Percentiles rank a stretch among this genome's conserved stretches.
phyloP scores from a whole-genome alignment of 1,140 invertebrate genomes.

The Rhyacophila brunnea region DNA sequence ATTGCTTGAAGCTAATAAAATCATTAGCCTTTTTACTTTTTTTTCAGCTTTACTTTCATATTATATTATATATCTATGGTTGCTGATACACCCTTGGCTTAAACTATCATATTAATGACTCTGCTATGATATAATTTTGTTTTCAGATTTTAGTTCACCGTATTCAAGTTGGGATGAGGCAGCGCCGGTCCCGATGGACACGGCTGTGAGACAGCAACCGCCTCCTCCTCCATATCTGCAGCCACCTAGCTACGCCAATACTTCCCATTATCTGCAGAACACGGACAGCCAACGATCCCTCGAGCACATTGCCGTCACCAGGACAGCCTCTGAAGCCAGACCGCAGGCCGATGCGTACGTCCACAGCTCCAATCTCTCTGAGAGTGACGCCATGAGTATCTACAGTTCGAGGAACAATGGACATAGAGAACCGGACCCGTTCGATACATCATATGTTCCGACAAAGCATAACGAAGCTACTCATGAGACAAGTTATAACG shows the following conservation, averaged over 20 bases:
- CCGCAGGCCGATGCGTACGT: not conserved
- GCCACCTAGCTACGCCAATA: slow-evolving; percentile 33
- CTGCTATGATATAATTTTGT: slow-evolving; percentile 6
- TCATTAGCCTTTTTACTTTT: too few species aligned
- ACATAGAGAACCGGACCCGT: slow-evolving; percentile 25
- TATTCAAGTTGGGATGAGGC: slow-evolving; percentile 24
- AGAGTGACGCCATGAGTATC: too few species aligned
- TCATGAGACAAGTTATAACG: too few species aligned
- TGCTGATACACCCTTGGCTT: not conserved
- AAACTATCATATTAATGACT: slow-evolving; percentile 10
- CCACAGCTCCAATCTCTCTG: too few species aligned
- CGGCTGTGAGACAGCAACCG: slow-evolving; percentile 20
- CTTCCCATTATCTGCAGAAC: slow-evolving; percentile 23
- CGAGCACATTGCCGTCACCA: not conserved
- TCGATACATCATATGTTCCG: slow-evolving; percentile 29
- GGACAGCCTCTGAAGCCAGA: not conserved
- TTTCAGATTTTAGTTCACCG: slow-evolving; percentile 12
- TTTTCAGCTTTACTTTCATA: not conserved
- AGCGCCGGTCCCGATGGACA: not conserved
- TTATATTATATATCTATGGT: not conserved
- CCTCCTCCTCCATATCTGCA: slow-evolving; percentile 32
- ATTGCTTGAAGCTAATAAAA: too few species aligned
- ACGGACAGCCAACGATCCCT: not conserved
- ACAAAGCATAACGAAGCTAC: too few species aligned
- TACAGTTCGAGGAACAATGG: too few species aligned